phyloP scores from a whole-genome alignment of 2,113 vertebrate genomes.

The Crypturellus undulatus region DNA sequence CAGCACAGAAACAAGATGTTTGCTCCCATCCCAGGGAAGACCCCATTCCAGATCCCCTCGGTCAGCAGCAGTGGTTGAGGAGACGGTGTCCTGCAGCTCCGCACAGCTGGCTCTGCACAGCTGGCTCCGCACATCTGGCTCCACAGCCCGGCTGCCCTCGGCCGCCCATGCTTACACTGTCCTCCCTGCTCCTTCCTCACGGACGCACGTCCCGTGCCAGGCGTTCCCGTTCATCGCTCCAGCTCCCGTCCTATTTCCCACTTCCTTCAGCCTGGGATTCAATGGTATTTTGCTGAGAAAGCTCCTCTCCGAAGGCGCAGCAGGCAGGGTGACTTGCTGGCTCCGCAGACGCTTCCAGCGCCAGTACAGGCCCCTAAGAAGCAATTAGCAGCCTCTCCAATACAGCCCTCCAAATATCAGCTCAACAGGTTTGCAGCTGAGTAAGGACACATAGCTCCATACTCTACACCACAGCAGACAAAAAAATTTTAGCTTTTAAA shows the following conservation, averaged over 20 bases:
- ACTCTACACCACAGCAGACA: neutral
- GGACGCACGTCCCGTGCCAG: neutral
- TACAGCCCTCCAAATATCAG: slow-evolving; percentile 1
- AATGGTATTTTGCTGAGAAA: slow-evolving; percentile 23
- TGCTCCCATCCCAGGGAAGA: neutral
- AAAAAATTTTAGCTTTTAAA: neutral
- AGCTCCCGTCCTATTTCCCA: neutral
- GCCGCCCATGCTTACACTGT: neutral
- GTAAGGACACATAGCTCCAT: neutral
- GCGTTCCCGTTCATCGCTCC: neutral
- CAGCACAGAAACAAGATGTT: neutral
- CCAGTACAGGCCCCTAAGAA: neutral
- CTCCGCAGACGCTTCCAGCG: neutral
- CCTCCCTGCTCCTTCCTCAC: neutral
- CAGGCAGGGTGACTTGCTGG: neutral
- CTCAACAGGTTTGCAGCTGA: neutral
- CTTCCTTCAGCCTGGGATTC: slow-evolving; percentile 18
- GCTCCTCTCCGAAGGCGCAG: neutral
- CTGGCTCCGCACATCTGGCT: neutral
- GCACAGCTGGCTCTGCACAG: neutral
- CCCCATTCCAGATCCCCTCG: too few relatives aligned
- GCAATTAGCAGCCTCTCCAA: slow-evolving; percentile 38
- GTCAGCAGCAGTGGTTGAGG: too few relatives aligned
- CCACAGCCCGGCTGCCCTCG: neutral
- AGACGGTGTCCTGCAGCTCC: neutral